These are phyloP conservation scores for Biston stratarius DNA, from an alignment of 2,888 invertebrate genomes.

Conservation along the genomic window DNA sequence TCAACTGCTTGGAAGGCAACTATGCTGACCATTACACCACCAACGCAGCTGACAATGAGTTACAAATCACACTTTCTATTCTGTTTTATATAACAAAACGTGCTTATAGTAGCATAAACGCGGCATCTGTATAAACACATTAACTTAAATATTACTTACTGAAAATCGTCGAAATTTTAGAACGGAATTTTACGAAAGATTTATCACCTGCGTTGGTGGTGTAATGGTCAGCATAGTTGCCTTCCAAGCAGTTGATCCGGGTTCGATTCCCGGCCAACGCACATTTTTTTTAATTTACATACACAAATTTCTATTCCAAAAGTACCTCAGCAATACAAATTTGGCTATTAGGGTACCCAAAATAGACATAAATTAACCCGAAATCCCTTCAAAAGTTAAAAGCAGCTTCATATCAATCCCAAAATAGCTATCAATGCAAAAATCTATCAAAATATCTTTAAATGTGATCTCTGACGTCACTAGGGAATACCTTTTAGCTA, in stretches of 20 bases:
- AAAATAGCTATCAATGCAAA: constrained; percentile 9
- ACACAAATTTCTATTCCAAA: too few relatives aligned
- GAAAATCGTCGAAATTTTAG: too few relatives aligned
- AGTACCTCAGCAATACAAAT: neutral
- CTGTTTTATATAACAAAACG: neutral
- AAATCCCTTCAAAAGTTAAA: neutral
- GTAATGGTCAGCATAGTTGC: constrained; percentile 87
- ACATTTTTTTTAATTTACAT: constrained; percentile 52
- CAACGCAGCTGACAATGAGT: constrained; percentile 62
- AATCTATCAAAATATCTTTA: constrained; percentile 24
- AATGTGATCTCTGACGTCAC: constrained; percentile 38
- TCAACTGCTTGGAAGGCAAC: constrained; percentile 87
- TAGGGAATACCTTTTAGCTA: constrained; percentile 14
- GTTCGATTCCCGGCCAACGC: constrained; percentile 86
- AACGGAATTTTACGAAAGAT: too few relatives aligned
- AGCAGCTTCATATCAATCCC: neutral
- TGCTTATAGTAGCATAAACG: neutral
- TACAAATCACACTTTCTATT: neutral
- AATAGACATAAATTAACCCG: constrained; percentile 6
- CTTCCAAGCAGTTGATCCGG: constrained; percentile 87
- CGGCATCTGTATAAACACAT: constrained; percentile 12
- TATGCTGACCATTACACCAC: constrained; percentile 87
- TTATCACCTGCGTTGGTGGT: constrained; percentile 77
- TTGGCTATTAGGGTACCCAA: neutral
- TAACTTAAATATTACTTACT: too few relatives aligned